Percentiles rank a stretch among this genome's conserved stretches.
Evolutionary conservation across 2,797 vertebrate species (phyloP).

Genomic region (Toxotes lorentzi): DNA sequence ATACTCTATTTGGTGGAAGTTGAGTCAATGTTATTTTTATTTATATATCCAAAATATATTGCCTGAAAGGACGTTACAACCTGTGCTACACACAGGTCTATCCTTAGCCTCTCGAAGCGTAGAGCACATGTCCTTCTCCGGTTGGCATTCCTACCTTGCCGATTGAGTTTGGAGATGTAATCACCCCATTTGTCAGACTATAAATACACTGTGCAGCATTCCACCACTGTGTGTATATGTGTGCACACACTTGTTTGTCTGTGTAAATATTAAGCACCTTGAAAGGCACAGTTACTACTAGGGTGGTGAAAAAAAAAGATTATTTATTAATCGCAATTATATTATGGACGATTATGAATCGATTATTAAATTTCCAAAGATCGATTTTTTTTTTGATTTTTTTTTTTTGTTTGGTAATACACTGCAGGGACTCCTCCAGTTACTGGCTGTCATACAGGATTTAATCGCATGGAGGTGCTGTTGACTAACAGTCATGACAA

Average conservation of each 20-base stretch:
- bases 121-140: constrained; percentile 14
- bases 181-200: constrained; percentile 62
- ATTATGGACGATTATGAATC: too few species aligned
- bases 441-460: too few species aligned
- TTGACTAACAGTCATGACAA: too few species aligned
- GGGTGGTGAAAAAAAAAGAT: too few species aligned
- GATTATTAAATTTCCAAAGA: too few species aligned
- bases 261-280: constrained; percentile 23
- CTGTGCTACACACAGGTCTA: not conserved
- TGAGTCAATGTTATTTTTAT: not conserved
- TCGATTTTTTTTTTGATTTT: too few species aligned
- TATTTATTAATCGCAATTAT: too few species aligned
- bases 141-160: constrained; percentile 51
- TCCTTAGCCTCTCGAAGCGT: not conserved
- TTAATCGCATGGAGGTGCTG: too few species aligned
- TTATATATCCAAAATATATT: not conserved
- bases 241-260: constrained; percentile 33
- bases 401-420: too few species aligned
- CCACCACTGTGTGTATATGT: constrained; percentile 28
- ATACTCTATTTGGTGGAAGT: not conserved
- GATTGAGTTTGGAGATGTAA: constrained; percentile 62
- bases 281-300: constrained; percentile 14
- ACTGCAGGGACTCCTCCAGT: too few species aligned
- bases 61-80: not conserved
- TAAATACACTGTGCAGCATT: constrained; percentile 60